These are phyloP conservation scores for Ranitomeya imitator DNA, from an alignment of 2,113 vertebrate genomes.

Conservation along the genomic window DNA sequence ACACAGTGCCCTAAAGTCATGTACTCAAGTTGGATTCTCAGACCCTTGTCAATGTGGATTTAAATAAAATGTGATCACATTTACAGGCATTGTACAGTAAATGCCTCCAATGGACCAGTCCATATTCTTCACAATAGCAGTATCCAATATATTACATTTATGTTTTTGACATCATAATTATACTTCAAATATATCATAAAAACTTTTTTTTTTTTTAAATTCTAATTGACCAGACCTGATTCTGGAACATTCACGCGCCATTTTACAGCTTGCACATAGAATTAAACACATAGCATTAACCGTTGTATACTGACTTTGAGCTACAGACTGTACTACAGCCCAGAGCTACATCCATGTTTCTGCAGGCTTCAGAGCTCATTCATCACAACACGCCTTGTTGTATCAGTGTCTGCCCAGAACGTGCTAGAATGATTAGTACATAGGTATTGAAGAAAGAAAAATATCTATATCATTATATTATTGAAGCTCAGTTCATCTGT, in stretches of 20 bases:
- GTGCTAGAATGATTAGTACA: no score
- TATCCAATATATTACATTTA: no score
- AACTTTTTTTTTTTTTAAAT: no score
- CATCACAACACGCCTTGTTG: background rate
- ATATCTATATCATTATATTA: background rate
- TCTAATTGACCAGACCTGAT: no score
- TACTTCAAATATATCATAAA: no score
- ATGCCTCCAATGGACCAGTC: background rate
- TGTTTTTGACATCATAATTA: no score
- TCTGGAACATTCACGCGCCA: no score
- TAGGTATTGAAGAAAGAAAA: background rate
- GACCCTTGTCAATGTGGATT: background rate
- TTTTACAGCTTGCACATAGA: no score
- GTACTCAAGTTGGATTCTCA: background rate
- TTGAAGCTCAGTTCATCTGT: background rate
- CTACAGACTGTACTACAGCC: no score
- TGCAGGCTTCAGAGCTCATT: background rate
- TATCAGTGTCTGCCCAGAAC: background rate
- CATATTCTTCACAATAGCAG: no score
- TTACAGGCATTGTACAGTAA: background rate
- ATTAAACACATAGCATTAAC: no score
- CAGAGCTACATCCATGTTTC: background rate
- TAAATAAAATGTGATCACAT: background rate
- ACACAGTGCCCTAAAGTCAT: background rate
- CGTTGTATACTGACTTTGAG: no score